Conservation (phyloP, 2,797 vertebrate species). For the Catharus ustulatus region DNA sequence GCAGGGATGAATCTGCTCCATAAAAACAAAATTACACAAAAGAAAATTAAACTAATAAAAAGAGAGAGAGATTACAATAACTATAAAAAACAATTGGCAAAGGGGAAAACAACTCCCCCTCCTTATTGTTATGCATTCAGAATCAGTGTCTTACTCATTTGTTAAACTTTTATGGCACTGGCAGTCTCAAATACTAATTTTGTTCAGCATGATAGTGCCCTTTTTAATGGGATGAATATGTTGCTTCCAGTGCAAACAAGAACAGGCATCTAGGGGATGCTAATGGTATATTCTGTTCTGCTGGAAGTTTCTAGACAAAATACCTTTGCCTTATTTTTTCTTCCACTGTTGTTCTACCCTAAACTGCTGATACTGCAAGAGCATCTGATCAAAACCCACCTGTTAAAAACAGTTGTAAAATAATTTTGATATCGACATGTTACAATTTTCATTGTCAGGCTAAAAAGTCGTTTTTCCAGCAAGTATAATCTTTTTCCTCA, state of each 20-base stretch:
- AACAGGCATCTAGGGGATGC: neutral
- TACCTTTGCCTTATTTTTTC: neutral
- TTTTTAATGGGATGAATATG: neutral
- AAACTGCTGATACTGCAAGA: neutral
- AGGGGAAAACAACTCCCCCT: slow-evolving; percentile 51
- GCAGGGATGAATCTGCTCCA: slow-evolving; percentile 50
- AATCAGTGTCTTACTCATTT: slow-evolving; percentile 52
- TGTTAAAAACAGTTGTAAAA: neutral
- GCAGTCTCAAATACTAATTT: slow-evolving; percentile 45
- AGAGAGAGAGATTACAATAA: slow-evolving; percentile 62
- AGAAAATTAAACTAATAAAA: slow-evolving; percentile 77
- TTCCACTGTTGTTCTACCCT: neutral
- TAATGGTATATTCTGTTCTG: neutral
- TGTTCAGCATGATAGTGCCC: slow-evolving; percentile 10
- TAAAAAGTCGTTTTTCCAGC: neutral
- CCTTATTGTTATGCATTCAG: slow-evolving; percentile 57
- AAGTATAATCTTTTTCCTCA: neutral
- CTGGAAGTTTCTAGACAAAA: neutral
- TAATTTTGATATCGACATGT: neutral
- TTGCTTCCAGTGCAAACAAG: neutral
- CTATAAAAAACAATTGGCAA: slow-evolving; percentile 65
- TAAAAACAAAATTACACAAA: slow-evolving; percentile 66
- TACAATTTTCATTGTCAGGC: neutral
- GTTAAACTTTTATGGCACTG: slow-evolving; percentile 56
- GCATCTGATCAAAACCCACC: neutral